These are phyloP conservation scores for Neodiprion pinetum DNA, from an alignment of 1,140 invertebrate genomes.

Conservation along the genomic window DNA sequence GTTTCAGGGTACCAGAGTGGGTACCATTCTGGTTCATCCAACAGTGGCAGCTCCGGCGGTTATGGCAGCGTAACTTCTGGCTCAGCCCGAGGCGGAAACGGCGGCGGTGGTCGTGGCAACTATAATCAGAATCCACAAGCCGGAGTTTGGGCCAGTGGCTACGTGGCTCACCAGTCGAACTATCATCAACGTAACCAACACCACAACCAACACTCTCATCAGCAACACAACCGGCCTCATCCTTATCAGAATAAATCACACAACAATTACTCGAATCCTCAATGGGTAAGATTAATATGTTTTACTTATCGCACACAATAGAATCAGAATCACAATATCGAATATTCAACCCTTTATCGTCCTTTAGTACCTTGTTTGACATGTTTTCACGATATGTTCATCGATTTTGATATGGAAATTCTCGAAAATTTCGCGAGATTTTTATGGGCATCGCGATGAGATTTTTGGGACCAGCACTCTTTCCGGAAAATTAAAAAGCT, in stretches of 20 bases:
- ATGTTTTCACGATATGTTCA: too few relatives aligned
- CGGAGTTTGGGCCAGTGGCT: conserved; percentile 31
- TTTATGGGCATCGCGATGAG: too few relatives aligned
- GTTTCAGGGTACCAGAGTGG: conserved; percentile 46
- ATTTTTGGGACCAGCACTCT: too few relatives aligned
- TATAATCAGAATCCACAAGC: conserved; percentile 7
- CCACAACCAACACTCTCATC: conserved; percentile 15
- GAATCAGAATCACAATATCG: too few relatives aligned
- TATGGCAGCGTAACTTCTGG: not conserved
- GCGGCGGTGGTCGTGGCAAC: not conserved
- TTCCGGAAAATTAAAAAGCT: too few relatives aligned
- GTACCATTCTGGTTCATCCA: conserved; percentile 36
- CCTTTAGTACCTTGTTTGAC: too few relatives aligned
- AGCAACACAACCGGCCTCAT: conserved; percentile 4
- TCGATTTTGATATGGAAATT: too few relatives aligned
- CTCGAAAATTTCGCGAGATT: too few relatives aligned
- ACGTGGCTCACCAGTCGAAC: conserved; percentile 21
- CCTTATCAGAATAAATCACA: conserved; percentile 15
- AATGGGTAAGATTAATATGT: conserved; percentile 21
- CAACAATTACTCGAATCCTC: conserved; percentile 21
- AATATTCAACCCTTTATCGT: too few relatives aligned
- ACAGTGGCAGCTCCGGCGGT: conserved; percentile 26
- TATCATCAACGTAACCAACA: conserved; percentile 24
- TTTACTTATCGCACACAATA: not conserved
- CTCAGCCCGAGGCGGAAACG: not conserved